Evolutionary conservation across 1,140 invertebrate genomes (phyloP).

Genomic region (Lucilia cuprina): DNA sequence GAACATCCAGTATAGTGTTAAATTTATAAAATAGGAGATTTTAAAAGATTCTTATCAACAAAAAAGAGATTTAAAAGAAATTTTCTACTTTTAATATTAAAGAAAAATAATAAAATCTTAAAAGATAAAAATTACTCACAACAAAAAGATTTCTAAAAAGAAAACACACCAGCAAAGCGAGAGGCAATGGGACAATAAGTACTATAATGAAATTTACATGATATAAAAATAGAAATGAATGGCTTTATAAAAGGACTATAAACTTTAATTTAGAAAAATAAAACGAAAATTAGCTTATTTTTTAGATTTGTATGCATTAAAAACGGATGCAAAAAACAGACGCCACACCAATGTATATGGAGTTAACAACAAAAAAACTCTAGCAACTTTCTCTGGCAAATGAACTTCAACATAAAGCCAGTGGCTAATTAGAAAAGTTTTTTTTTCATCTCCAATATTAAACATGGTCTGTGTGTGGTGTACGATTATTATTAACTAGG

Average conservation of each 20-base stretch:
- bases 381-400: conserved; percentile 32
- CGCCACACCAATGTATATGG: not conserved
- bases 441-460: not conserved
- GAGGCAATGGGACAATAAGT: not conserved
- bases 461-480: not conserved
- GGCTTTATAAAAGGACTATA: conserved; percentile 4
- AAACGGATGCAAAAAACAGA: too few relatives aligned
- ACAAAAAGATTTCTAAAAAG: too few relatives aligned
- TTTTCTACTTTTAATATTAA: not conserved
- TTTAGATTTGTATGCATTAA: not conserved
- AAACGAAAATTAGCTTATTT: not conserved
- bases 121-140: not conserved
- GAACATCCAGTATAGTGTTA: not conserved
- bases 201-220: conserved; percentile 3
- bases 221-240: conserved; percentile 6
- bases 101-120: not conserved
- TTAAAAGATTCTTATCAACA: not conserved
- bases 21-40: not conserved
- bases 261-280: conserved; percentile 9
- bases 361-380: not conserved
- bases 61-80: conserved; percentile 4
- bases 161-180: not conserved
- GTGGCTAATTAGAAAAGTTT: conserved; percentile 40
- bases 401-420: conserved; percentile 33
- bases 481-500: not conserved